Base-by-base conservation (phyloP, 2,113 vertebrate genomes). In the Microtus ochrogaster region DNA sequence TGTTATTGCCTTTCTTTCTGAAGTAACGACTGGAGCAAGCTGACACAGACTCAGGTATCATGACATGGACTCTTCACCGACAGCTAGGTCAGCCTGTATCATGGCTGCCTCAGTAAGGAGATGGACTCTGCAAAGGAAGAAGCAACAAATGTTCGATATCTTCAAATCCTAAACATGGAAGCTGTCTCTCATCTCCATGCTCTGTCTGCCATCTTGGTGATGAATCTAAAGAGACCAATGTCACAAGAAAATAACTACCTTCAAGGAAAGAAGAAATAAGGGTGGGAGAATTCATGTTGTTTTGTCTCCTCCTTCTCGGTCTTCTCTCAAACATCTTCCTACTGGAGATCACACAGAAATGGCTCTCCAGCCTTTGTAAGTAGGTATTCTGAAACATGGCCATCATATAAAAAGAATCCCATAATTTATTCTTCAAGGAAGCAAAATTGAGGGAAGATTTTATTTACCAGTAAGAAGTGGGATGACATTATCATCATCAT, bases 1-100 rank as follows among this genome's bases (percentile, higher is more conserved):
- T 94, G 33, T 95, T 28, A 83, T 79, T 93, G 87, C 39, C 92
- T 96, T 97, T 63, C 96, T 95, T 93, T 92, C 84, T 87, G 86
- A 82, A 85, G 47, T 47, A 47, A 47, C 1, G 47, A 47, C 47
- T 86, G 65, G 44, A 90, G 4, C 33, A 14, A 39, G 22, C 41
- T 9, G 4, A 49, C 47, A 26, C 33, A 33, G 92, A 61, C 30
- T 14, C 19, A 24, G 30, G 16, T 21, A 4, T 81, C 36, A 90
- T 24, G 5, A 28, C 17, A 28, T 10, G n/a, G 4, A 8, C 41
- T 74, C 44, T 22, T n/a, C 41, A 19, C 21, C 36, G 28, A 47
- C 1, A 61, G 21, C 0, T 21, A 89, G 52, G 26, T 24, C 70
- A 24, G 39, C 41, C 24, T 7, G 3, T 7, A 26, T 10, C n/a